Percentiles rank a stretch among this genome's conserved stretches.
These are phyloP conservation scores for Alosa alosa DNA, from an alignment of 2,113 vertebrate genomes.

Conservation along the genomic window DNA sequence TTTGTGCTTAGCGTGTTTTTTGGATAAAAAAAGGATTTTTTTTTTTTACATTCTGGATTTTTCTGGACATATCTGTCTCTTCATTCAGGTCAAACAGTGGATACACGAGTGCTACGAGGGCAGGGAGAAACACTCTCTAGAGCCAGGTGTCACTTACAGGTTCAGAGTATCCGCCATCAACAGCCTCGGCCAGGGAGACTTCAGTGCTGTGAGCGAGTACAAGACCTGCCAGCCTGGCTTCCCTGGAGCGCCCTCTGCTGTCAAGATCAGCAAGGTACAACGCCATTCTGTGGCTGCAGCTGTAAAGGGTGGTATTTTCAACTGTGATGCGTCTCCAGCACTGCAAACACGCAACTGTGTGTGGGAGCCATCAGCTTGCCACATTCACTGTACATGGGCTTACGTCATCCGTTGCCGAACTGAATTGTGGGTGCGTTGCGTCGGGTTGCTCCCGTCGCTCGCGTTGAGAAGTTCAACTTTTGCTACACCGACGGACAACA, in stretches of 20 bases:
- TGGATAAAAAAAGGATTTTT: too few relatives aligned
- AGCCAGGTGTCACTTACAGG: slow-evolving; percentile 85
- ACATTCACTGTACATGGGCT: background rate
- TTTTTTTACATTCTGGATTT: too few relatives aligned
- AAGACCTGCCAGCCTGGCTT: slow-evolving; percentile 96
- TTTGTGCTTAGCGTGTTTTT: too few relatives aligned
- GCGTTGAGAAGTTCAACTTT: too few relatives aligned
- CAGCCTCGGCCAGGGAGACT: slow-evolving; percentile 84
- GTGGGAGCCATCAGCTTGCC: too few relatives aligned
- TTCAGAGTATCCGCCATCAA: slow-evolving; percentile 95
- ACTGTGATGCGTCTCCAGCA: too few relatives aligned
- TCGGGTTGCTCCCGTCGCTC: too few relatives aligned
- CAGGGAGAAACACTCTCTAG: slow-evolving; percentile 81
- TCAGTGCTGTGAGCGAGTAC: slow-evolving; percentile 91
- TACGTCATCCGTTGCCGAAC: too few relatives aligned
- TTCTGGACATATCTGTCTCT: too few relatives aligned
- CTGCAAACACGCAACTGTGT: too few relatives aligned
- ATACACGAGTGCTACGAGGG: slow-evolving; percentile 79
- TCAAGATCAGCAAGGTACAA: slow-evolving; percentile 90
- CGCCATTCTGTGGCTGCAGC: background rate
- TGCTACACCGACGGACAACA: too few relatives aligned
- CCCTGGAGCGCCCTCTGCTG: slow-evolving; percentile 94
- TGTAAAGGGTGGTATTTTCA: background rate
- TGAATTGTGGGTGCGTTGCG: too few relatives aligned
- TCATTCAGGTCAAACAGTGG: slow-evolving; percentile 70